phyloP scores from a whole-genome alignment of 1,140 invertebrate species.

The Drosophila busckii region DNA sequence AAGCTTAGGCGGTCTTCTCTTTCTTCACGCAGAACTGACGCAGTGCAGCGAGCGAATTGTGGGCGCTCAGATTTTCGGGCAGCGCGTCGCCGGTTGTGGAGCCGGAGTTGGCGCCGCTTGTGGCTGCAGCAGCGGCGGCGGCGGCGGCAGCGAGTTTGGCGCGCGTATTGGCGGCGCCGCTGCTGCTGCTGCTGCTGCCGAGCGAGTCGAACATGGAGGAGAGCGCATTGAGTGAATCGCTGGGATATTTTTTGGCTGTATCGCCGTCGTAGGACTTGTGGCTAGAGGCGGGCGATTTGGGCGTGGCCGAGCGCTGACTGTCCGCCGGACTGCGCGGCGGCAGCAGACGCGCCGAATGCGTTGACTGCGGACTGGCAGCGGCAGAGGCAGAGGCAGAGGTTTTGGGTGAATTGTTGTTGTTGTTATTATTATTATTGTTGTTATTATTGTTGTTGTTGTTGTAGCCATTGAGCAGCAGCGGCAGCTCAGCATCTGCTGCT shows the following conservation, averaged over 20 bases:
- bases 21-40: conserved; percentile 78
- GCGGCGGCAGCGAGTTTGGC: conserved; percentile 53
- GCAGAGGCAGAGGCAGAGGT: conserved; percentile 27
- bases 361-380: conserved; percentile 34
- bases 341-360: conserved; percentile 27
- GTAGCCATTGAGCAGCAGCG: conserved; percentile 45
- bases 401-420: conserved; percentile 54
- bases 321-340: conserved; percentile 79
- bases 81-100: neutral
- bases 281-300: conserved; percentile 84
- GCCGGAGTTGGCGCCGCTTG: neutral
- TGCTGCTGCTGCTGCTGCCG: conserved; percentile 48
- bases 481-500: conserved; percentile 18
- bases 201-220: conserved; percentile 90
- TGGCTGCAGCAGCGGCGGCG: conserved; percentile 16
- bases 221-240: conserved; percentile 86
- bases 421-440: conserved; percentile 52
- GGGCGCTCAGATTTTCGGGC: conserved; percentile 65
- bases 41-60: conserved; percentile 69
- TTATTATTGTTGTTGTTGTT: conserved; percentile 20
- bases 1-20: conserved; percentile 78
- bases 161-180: conserved; percentile 40
- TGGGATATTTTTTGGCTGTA: conserved; percentile 81
- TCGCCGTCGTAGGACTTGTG: conserved; percentile 79
- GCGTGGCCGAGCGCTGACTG: conserved; percentile 86